Evolutionary conservation across 2,797 vertebrate genomes (phyloP), one percentile per base, ranked within the genome.

Genomic region (Hephaestus fuliginosus): DNA sequence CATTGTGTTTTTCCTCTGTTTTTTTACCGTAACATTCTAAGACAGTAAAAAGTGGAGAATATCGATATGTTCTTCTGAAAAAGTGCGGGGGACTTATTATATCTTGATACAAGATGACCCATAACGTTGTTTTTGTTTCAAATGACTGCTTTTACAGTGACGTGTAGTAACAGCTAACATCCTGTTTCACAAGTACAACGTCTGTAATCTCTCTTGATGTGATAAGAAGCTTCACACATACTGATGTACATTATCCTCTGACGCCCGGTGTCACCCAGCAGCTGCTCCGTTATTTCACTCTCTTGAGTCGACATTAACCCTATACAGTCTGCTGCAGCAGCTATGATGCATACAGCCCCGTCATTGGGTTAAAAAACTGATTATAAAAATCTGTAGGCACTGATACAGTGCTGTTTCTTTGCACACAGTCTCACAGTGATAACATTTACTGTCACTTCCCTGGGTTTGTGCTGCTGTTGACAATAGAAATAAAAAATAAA

Each of bases 381-480:
- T 22, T 22, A 18, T 28, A 22, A 53, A 51, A 13, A 20, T 18
- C 22, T 66, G 11, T 2, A 46, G 9, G 73, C 18, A 25, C 22
- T 10, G 14, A 52, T 74, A 18, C 22, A 20, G 14, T 20, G 7
- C 55, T 48, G 22, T 18, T 62, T 82, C 25, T 65, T 60, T 25
- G 15, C 22, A 18, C 28, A 2, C 36, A 65, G 36, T 3, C 3
- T 48, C 39, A n/a, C 44, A 69, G 48, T 1, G 1, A 60, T 48
- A 28, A 39, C 76, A 76, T 65, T 51, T 39, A 7, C 44, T 13
- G 65, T 76, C 61, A 75, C 25, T 75, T 46, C 7, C 25, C 18
- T 60, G 33, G 51, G 22, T 84, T 73, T 65, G 58, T 55, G 57
- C 51, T 22, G 20, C 28, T 72, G 61, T 33, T 64, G 68, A 77